These are phyloP conservation scores for Isichthys henryi DNA, from an alignment of 2,113 vertebrate genomes.

Conservation along the genomic window DNA sequence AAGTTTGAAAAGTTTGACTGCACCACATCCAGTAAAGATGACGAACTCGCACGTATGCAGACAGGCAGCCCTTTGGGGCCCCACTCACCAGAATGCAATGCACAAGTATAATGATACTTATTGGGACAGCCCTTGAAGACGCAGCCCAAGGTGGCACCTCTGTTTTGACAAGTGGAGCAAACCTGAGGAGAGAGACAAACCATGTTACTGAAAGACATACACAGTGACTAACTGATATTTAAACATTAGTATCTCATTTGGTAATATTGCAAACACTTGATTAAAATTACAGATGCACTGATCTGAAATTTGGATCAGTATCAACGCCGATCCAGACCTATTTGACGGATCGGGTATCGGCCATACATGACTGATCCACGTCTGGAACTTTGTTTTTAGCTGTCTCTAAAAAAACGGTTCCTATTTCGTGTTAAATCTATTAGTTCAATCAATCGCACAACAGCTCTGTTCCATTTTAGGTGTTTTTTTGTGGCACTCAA, in stretches of 20 bases:
- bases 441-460: too few relatives aligned
- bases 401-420: too few relatives aligned
- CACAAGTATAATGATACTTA: slow-evolving; percentile 69
- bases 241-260: background rate
- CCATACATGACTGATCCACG: too few relatives aligned
- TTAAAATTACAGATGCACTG: background rate
- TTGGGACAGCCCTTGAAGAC: slow-evolving; percentile 63
- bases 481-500: too few relatives aligned
- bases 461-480: too few relatives aligned
- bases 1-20: background rate
- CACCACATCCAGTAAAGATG: background rate
- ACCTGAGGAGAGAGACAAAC: slow-evolving; percentile 34
- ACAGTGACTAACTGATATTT: background rate
- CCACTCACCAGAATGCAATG: slow-evolving; percentile 58
- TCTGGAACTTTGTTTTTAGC: too few relatives aligned
- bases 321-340: too few relatives aligned
- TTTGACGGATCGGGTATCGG: too few relatives aligned
- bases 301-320: too few relatives aligned
- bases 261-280: too few relatives aligned
- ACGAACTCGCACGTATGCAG: background rate
- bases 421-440: too few relatives aligned
- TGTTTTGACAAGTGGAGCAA: slow-evolving; percentile 52
- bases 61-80: too few relatives aligned
- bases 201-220: background rate
- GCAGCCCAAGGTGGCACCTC: slow-evolving; percentile 60